These are phyloP conservation scores for Thymelicus acteon DNA, from an alignment of 2,888 invertebrate species.

Conservation along the genomic window DNA sequence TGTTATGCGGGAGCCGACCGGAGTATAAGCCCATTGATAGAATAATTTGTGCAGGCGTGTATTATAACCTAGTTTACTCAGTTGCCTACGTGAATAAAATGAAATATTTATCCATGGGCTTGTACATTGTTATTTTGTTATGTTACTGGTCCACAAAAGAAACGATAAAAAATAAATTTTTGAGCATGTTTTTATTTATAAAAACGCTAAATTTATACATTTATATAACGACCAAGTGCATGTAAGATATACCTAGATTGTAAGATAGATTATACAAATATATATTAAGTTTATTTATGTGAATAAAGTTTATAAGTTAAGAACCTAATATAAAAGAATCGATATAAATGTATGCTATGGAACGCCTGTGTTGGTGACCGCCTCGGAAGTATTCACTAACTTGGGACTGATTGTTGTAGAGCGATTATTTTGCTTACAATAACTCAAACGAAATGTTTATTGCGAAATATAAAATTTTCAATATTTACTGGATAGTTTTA, in stretches of 20 bases:
- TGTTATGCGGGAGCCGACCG: slow-evolving; percentile 28
- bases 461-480: slow-evolving; percentile 53
- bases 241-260: slow-evolving; percentile 47
- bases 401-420: slow-evolving; percentile 21
- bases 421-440: slow-evolving; percentile 39
- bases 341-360: slow-evolving; percentile 53
- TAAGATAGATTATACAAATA: slow-evolving; percentile 49
- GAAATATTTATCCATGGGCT: slow-evolving; percentile 53
- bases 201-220: slow-evolving; percentile 19
- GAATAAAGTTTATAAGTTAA: slow-evolving; percentile 46
- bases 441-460: slow-evolving; percentile 58
- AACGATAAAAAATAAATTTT: slow-evolving; percentile 7
- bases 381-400: slow-evolving; percentile 43
- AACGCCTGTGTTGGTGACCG: slow-evolving; percentile 58
- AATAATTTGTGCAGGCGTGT: slow-evolving; percentile 33
- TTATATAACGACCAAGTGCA: slow-evolving; percentile 36
- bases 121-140: slow-evolving; percentile 43
- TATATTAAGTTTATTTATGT: slow-evolving; percentile 58
- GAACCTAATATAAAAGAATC: slow-evolving; percentile 33
- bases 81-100: slow-evolving; percentile 26
- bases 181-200: slow-evolving; percentile 16
- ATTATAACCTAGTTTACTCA: background rate
- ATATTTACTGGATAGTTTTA: slow-evolving; percentile 2
- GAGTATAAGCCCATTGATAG: slow-evolving; percentile 42
- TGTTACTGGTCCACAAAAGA: slow-evolving; percentile 23